Evolutionary conservation across 2,113 vertebrate species (phyloP).

Genomic region (Pontoporia blainvillei): DNA sequence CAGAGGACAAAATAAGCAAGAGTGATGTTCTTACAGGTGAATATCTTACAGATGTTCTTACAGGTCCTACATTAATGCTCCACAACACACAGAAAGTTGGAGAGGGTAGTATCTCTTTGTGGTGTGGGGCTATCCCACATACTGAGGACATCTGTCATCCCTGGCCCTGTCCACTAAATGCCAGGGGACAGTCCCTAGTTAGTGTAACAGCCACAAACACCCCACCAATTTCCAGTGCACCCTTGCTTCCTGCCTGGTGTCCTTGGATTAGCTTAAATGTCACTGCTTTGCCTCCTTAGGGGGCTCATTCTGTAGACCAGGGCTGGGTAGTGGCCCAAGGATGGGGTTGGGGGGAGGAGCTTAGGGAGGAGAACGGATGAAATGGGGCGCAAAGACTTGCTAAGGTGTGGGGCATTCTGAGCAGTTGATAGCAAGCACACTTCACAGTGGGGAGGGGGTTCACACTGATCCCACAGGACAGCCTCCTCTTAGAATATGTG

Average conservation of each 20-base stretch:
- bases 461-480: neutral
- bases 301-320: neutral
- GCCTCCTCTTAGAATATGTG: neutral
- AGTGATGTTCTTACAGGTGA: neutral
- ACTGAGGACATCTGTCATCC: neutral
- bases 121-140: neutral
- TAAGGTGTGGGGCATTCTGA: neutral
- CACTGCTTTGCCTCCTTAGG: neutral
- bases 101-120: neutral
- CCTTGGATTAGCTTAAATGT: neutral
- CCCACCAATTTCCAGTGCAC: neutral
- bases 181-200: neutral
- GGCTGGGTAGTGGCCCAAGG: neutral
- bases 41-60: neutral
- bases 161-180: neutral
- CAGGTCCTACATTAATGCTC: rapidly evolving
- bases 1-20: rapidly evolving
- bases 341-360: rapidly evolving
- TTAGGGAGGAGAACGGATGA: rapidly evolving
- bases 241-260: neutral
- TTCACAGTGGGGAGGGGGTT: neutral
- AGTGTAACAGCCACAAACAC: neutral
- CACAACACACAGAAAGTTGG: neutral
- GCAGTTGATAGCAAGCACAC: no score
- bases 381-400: neutral